These are phyloP conservation scores for Spheniscus humboldti DNA, from an alignment of 2,797 vertebrate genomes.

Conservation along the genomic window DNA sequence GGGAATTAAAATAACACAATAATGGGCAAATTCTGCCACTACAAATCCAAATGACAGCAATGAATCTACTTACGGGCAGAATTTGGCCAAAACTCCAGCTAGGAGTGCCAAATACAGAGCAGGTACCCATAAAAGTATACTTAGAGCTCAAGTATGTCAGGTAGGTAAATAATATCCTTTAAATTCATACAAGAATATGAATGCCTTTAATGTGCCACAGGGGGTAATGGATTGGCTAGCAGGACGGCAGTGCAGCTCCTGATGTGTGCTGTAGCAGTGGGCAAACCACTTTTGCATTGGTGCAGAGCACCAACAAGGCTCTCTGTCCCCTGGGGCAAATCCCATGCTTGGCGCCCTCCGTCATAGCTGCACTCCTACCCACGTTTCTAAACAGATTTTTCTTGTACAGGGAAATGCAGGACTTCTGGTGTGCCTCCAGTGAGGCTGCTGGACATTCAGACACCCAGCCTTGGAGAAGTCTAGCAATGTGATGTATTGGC, in stretches of 20 bases:
- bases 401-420: not conserved
- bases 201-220: not conserved
- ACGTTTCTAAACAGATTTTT: not conserved
- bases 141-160: not conserved
- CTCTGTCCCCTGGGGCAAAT: not conserved
- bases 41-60: slow-evolving; percentile 61
- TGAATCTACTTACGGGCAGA: not conserved
- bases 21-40: slow-evolving; percentile 63
- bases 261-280: rapidly evolving
- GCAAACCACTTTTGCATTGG: not conserved
- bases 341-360: rapidly evolving
- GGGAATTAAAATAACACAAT: slow-evolving; percentile 68
- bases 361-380: not conserved
- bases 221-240: not conserved
- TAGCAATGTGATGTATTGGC: not conserved
- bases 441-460: not conserved
- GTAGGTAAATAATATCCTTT: not conserved
- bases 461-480: not conserved
- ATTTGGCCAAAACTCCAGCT: slow-evolving; percentile 18
- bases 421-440: not conserved
- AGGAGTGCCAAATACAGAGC: not conserved
- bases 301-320: not conserved
- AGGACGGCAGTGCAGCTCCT: rapidly evolving
- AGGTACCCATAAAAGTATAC: not conserved
- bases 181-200: not conserved